Evolutionary conservation across 2,888 invertebrate genomes (phyloP).

Genomic region (Acleris holmiana): DNA sequence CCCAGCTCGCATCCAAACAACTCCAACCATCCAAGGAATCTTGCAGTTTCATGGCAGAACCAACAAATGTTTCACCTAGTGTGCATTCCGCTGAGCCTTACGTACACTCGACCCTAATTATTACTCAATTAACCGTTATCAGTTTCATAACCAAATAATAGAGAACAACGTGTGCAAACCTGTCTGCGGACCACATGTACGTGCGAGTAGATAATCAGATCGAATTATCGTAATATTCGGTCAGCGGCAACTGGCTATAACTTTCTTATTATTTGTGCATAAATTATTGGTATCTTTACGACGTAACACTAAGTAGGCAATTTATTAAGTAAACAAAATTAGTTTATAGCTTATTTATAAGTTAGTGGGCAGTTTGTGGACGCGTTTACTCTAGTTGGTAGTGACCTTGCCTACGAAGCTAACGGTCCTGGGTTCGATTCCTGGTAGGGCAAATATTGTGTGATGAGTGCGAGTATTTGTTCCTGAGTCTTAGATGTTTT

Average conservation of each 20-base stretch:
- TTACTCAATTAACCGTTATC: slow-evolving; percentile 44
- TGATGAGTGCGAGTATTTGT: no score
- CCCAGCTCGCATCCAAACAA: no score
- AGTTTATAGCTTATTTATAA: background rate
- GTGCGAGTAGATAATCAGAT: slow-evolving; percentile 30
- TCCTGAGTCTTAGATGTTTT: no score
- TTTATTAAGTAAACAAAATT: slow-evolving; percentile 10
- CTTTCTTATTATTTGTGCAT: slow-evolving; percentile 45
- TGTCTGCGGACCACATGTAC: slow-evolving; percentile 6
- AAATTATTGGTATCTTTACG: slow-evolving; percentile 15
- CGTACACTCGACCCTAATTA: slow-evolving; percentile 31
- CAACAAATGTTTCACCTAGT: background rate
- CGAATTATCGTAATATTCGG: slow-evolving; percentile 41
- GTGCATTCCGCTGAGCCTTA: slow-evolving; percentile 14
- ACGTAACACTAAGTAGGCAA: slow-evolving; percentile 5
- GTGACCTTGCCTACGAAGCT: no score
- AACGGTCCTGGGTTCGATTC: no score
- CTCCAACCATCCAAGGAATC: no score
- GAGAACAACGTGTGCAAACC: slow-evolving; percentile 27
- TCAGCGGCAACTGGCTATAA: slow-evolving; percentile 41
- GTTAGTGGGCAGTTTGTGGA: background rate
- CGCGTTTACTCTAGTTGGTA: no score
- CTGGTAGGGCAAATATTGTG: no score
- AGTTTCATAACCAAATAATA: slow-evolving; percentile 50
- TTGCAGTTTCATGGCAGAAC: no score